These are phyloP conservation scores for Cyprinus carpio DNA, from an alignment of 2,113 vertebrate species.

Conservation along the genomic window DNA sequence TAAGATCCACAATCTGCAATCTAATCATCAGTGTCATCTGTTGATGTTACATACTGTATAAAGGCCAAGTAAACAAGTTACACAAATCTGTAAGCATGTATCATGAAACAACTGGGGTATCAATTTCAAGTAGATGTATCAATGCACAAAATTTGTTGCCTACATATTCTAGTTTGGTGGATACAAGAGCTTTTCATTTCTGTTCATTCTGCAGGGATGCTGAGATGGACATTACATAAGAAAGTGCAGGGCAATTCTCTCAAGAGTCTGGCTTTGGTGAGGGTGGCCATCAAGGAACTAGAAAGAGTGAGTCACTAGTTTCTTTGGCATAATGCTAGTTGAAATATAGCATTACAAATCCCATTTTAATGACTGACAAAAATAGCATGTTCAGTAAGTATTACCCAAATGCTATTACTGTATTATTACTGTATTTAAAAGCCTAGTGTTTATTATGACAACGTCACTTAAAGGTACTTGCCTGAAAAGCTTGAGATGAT, in stretches of 20 bases:
- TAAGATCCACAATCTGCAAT: background rate
- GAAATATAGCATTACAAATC: background rate
- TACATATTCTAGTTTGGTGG: background rate
- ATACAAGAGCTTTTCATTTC: background rate
- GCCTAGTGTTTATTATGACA: background rate
- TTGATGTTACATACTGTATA: background rate
- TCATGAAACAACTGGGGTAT: background rate
- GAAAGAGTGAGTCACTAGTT: conserved; percentile 81
- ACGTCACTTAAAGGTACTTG: background rate
- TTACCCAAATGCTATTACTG: background rate
- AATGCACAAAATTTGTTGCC: background rate
- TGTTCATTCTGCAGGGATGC: conserved; percentile 79
- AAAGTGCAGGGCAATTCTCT: conserved; percentile 83
- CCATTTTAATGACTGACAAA: background rate
- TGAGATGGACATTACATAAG: conserved; percentile 93
- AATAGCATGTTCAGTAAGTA: background rate
- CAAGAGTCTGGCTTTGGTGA: conserved; percentile 78
- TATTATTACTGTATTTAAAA: background rate
- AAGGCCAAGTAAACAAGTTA: background rate
- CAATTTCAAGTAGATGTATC: background rate
- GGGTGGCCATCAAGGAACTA: conserved; percentile 87
- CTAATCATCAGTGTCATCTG: background rate
- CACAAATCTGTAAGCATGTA: background rate
- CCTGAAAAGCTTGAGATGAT: background rate
- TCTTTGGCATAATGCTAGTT: background rate